Conservation (phyloP, 2,113 vertebrate species). For the Macquaria ambigua region DNA sequence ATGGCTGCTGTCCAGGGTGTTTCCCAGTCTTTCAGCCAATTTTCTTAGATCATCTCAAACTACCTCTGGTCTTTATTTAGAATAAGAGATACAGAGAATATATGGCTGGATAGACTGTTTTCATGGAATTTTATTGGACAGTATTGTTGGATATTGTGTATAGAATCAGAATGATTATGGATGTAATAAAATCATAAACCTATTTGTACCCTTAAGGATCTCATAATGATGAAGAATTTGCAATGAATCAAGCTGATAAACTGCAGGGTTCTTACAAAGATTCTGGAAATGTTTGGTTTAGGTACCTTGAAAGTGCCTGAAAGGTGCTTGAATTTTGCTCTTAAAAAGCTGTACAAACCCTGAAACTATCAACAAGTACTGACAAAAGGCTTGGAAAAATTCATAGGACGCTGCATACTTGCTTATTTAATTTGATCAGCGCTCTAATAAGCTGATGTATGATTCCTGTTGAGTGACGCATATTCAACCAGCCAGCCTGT, state of each 20-base stretch:
- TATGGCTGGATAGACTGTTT: not conserved
- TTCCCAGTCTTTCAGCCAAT: not conserved
- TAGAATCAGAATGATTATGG: not conserved
- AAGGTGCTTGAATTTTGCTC: too few relatives aligned
- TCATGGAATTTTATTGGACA: not conserved
- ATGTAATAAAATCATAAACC: not conserved
- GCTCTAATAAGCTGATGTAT: not conserved
- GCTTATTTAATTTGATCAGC: not conserved
- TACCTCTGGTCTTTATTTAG: not conserved
- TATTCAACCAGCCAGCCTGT: conserved; percentile 7
- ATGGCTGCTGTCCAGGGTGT: not conserved
- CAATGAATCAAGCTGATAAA: not conserved
- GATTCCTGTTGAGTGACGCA: conserved; percentile 17
- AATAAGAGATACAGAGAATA: not conserved
- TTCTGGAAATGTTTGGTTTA: too few relatives aligned
- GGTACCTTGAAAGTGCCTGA: too few relatives aligned
- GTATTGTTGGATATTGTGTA: not conserved
- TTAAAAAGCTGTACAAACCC: too few relatives aligned
- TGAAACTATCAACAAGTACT: not conserved
- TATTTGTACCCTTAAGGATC: not conserved
- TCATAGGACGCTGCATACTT: not conserved
- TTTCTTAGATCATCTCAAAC: not conserved
- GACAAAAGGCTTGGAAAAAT: not conserved
- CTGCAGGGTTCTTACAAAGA: too few relatives aligned
- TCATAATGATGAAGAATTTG: not conserved